Percentiles rank a stretch among this genome's conserved stretches.
phyloP scores from a whole-genome alignment of 2,888 invertebrate species.

The Drosophila infuscata region DNA sequence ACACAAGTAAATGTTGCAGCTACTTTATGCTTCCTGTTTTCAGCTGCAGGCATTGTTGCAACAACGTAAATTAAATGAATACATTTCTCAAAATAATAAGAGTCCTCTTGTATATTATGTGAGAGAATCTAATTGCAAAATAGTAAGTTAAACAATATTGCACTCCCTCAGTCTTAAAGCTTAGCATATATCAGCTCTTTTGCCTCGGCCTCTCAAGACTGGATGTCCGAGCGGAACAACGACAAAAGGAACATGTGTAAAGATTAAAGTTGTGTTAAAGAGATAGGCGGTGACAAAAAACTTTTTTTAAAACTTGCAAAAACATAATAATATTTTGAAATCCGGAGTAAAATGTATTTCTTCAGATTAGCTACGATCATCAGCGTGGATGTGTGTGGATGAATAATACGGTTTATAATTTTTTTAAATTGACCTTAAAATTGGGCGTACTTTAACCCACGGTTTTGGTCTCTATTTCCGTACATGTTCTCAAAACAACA shows the following conservation, averaged over 20 bases:
- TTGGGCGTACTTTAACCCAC: neutral
- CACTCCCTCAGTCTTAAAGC: neutral
- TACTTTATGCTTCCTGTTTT: conserved; percentile 35
- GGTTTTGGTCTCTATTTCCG: neutral
- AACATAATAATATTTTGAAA: neutral
- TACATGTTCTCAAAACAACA: conserved; percentile 41
- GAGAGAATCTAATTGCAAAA: neutral
- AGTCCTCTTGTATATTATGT: neutral
- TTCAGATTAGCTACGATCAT: neutral
- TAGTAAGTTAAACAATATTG: neutral
- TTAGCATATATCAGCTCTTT: neutral
- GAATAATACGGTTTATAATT: neutral
- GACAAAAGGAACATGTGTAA: too few relatives aligned
- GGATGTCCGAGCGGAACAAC: too few relatives aligned
- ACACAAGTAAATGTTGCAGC: conserved; percentile 44
- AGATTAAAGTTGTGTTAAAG: too few relatives aligned
- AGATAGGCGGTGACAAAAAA: neutral
- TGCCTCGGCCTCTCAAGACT: too few relatives aligned
- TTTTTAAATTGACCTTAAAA: conserved; percentile 4
- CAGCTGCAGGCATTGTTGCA: conserved; percentile 44
- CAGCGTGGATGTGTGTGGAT: neutral
- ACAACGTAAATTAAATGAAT: conserved; percentile 29
- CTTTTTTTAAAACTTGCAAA: neutral
- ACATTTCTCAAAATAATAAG: conserved; percentile 14
- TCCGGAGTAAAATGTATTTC: neutral